These are phyloP conservation scores for Mellivora capensis DNA, from an alignment of 2,113 vertebrate genomes.

Conservation along the genomic window DNA sequence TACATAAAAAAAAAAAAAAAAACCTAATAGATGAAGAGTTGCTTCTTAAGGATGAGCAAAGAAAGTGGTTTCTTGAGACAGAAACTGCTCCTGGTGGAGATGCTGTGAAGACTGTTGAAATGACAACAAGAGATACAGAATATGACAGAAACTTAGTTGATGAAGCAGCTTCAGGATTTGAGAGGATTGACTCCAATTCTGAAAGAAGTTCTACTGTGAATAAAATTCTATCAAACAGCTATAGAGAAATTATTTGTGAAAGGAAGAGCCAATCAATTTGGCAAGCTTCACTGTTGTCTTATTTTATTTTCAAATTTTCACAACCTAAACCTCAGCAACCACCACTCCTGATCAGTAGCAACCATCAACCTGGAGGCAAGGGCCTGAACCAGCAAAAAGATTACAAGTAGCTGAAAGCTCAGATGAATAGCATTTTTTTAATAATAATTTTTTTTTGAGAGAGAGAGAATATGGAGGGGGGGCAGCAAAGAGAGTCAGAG, in stretches of 20 bases:
- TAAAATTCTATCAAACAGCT: not conserved
- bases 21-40: not conserved
- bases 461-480: too few species aligned
- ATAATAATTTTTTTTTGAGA: not conserved
- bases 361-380: not conserved
- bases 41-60: not conserved
- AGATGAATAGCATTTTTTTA: not conserved
- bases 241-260: not conserved
- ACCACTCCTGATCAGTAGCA: not conserved
- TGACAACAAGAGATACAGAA: not conserved
- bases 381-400: not conserved
- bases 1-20: too few species aligned
- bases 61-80: not conserved
- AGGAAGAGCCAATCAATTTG: not conserved
- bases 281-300: not conserved
- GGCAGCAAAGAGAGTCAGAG: too few species aligned
- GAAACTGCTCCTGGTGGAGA: not conserved
- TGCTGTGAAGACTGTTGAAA: not conserved
- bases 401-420: not conserved
- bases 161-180: not conserved
- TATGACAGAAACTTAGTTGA: not conserved
- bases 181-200: not conserved
- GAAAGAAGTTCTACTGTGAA: not conserved
- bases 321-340: not conserved
- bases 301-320: not conserved